A percentile compares a stretch with the other conserved stretches of the same genome.
Evolutionary conservation across 1,140 invertebrate genomes (phyloP).

Genomic region (Drosophila littoralis): DNA sequence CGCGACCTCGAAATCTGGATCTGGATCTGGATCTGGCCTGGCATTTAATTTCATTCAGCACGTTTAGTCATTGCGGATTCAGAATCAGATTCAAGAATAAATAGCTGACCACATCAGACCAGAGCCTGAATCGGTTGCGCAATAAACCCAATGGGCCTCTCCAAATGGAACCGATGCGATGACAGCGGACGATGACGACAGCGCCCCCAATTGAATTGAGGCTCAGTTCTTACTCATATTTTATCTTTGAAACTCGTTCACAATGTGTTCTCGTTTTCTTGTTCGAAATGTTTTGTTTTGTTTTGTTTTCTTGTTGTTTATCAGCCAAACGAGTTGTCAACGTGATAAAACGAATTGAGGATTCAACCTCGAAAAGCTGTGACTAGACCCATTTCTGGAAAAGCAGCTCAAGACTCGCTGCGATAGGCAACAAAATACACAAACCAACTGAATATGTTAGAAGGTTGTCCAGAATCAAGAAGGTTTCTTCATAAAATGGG

Average conservation of each 20-base stretch:
- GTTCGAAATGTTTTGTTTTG: not conserved
- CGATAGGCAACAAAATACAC: too few relatives aligned
- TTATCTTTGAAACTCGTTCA: conserved; percentile 7
- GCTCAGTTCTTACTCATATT: conserved; percentile 16
- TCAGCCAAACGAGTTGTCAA: too few relatives aligned
- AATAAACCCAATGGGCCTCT: not conserved
- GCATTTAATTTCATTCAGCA: not conserved
- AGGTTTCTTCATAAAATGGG: too few relatives aligned
- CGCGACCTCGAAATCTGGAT: not conserved
- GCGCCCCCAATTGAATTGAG: conserved; percentile 14
- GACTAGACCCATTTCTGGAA: not conserved
- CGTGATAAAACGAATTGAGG: too few relatives aligned
- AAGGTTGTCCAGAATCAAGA: too few relatives aligned
- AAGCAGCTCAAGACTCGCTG: too few relatives aligned
- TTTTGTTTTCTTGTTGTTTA: not conserved
- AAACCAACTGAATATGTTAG: not conserved
- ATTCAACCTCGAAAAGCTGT: not conserved
- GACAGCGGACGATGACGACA: conserved; percentile 26
- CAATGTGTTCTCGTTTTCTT: not conserved
- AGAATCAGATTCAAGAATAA: not conserved
- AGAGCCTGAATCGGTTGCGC: not conserved
- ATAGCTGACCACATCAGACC: conserved; percentile 1
- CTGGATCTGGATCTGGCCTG: not conserved
- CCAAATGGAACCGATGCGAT: conserved; percentile 1
- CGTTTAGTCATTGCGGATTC: conserved; percentile 1